Base-by-base conservation (phyloP, 2,113 vertebrate species). In the Verasper variegatus region DNA sequence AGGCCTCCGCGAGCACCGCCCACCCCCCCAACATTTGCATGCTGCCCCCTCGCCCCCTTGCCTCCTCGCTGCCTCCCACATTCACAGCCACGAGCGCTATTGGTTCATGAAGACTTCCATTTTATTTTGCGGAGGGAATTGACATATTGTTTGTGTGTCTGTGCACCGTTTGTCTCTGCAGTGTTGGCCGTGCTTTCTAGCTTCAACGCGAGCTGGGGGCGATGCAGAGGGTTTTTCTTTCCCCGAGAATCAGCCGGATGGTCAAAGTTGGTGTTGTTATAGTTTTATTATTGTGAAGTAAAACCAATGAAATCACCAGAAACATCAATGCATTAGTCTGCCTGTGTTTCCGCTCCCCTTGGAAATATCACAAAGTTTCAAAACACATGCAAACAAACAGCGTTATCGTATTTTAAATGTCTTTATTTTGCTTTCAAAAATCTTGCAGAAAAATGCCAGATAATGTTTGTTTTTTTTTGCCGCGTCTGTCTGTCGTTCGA, bases 41-140 rank as follows among this genome's bases (percentile, higher is more conserved):
- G 17, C 31, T 27, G 35, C n/a, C 1, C 45, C 40, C 72, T 9
- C 7, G 52, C 72, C 23, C 55, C 65, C 63, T 31, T 42, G 3
- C 73, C 57, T 76, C 55, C 69, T 31, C 42, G 3, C 73, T 54
- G n/a, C 85, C 83, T 71, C 82, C 80, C 82, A 81, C 82, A 52
- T 77, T 59, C 68, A 26, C 3, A 74, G 78, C 84, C 75, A 73
- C 45, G 2, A 81, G 85, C 71, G 57, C 59, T 66, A 55, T 61
- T 35, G 49, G 15, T 67, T 80, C 61, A 71, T 52, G 49, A 68
- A 82, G 64, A 45, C 40, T 67, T 70, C 15, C 14, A 62, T 71
- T 75, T 52, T 20, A 5, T 52, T 71, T 14, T 45, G 62, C 57
- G 21, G 72, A 27, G n/a, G 24, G 42, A 58, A 81, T 23, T n/a